phyloP scores from a whole-genome alignment of 2,113 vertebrate genomes.

The Nesogale talazaci region DNA sequence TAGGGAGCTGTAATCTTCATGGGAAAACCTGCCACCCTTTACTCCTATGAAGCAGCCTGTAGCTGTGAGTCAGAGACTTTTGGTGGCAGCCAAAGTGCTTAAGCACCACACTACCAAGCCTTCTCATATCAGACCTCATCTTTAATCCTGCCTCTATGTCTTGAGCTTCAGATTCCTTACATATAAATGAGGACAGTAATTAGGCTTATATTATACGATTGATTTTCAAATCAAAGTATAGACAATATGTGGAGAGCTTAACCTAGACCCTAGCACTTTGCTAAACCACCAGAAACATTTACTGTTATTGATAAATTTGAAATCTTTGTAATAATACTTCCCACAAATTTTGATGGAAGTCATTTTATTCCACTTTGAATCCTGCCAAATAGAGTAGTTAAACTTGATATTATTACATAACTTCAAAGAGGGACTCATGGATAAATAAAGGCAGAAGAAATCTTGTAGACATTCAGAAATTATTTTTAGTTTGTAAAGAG shows the following conservation, averaged over 20 bases:
- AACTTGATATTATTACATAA: constrained; percentile 22
- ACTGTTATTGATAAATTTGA: constrained; percentile 9
- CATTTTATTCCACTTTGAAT: constrained; percentile 49
- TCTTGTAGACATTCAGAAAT: constrained; percentile 8
- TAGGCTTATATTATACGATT: not conserved
- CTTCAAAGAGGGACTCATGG: constrained; percentile 19
- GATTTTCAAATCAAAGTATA: constrained; percentile 25
- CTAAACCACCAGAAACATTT: not conserved
- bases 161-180: not conserved
- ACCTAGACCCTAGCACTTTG: not conserved
- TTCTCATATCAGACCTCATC: constrained; percentile 18
- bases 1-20: not conserved
- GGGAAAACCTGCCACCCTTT: not conserved
- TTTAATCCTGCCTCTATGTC: constrained; percentile 9
- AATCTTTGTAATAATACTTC: constrained; percentile 27
- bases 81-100: not conserved
- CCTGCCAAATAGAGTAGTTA: not conserved
- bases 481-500: constrained; percentile 36
- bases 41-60: not conserved
- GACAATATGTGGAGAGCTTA: not conserved
- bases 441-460: constrained; percentile 44
- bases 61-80: not conserved
- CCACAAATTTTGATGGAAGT: constrained; percentile 2
- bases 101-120: not conserved
- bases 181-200: not conserved